Base-by-base conservation (phyloP, 2,797 vertebrate species). In the Helicolenus hilgendorfi region DNA sequence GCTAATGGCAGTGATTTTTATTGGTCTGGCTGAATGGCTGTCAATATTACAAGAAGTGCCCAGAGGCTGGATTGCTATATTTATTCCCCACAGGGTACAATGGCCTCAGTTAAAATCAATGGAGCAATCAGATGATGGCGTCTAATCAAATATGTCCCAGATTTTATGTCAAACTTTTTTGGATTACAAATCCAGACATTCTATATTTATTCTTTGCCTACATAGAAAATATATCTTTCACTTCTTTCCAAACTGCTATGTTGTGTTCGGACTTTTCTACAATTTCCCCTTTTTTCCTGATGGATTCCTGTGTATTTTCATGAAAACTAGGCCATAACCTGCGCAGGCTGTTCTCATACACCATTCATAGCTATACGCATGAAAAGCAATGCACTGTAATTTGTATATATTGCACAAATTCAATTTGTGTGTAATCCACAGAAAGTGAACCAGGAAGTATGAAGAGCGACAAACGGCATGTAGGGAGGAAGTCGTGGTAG, bases 1-100 rank as follows among this genome's bases (percentile, higher is more conserved):
- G 36, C 33, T 75, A 70, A 83, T 55, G 45, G 55, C 3, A 4
- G 3, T 1, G 64, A 62, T 83, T 64, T 79, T 74, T 80, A 69
- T 59, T 62, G 67, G 63, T 29, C 53, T 2, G 58, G 1, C 60
- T 81, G 67, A 85, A 80, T 41, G 56, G 14, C 38, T 26, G 59
- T 82, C 76, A 65, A 77, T 78, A 81, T 80, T 27, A 59, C 35
- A 71, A 60, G 49, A 41, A 56, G 63, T 26, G 58, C 14, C n/a
- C 14, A 53, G 62, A 72, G 33, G 80, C 55, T 41, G 36, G 22
- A 62, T 62, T 49, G 31, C 22, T 67, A 41, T 68, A 84, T 86
- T 49, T 38, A 86, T 67, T 74, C 58, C 49, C 53, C 49, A 29
- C 36, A 78, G 20, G 26, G 41, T 2, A 45, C 38, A 82, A 69